Percentiles rank a stretch among this genome's conserved stretches.
Conservation (phyloP, 2,888 invertebrate species). For the Nezara viridula region DNA sequence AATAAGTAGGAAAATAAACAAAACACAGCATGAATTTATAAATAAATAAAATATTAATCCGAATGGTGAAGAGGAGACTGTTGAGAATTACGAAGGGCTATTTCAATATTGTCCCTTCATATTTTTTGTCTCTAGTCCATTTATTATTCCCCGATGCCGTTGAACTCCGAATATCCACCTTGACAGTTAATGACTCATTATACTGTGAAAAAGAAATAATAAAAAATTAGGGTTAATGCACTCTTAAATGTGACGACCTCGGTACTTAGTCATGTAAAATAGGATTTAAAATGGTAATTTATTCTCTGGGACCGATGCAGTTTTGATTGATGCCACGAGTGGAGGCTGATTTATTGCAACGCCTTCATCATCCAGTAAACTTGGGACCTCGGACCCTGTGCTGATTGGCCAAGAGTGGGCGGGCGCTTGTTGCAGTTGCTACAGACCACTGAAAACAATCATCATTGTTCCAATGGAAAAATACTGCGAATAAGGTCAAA, state of each 20-base stretch:
- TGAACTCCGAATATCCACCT: neutral
- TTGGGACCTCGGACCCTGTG: neutral
- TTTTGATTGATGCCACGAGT: neutral
- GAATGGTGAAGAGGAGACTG: too few species aligned
- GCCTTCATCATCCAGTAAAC: neutral
- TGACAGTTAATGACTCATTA: neutral
- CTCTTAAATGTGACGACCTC: neutral
- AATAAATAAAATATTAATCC: too few species aligned
- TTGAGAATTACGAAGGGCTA: too few species aligned
- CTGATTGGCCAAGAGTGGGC: neutral
- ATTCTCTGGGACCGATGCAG: neutral
- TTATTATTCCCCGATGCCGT: neutral
- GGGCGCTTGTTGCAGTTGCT: neutral
- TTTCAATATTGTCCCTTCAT: too few species aligned
- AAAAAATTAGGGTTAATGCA: neutral
- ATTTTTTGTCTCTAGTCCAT: neutral
- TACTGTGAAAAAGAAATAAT: neutral
- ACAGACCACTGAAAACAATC: conserved; percentile 11
- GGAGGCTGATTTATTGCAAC: neutral
- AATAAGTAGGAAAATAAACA: too few species aligned
- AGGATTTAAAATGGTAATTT: conserved; percentile 6
- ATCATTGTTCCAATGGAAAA: neutral
- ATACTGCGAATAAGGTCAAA: conserved; percentile 18
- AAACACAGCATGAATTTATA: too few species aligned
- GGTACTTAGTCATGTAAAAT: neutral